Conservation (phyloP, 2,888 invertebrate species). For the Rhogogaster chlorosoma region DNA sequence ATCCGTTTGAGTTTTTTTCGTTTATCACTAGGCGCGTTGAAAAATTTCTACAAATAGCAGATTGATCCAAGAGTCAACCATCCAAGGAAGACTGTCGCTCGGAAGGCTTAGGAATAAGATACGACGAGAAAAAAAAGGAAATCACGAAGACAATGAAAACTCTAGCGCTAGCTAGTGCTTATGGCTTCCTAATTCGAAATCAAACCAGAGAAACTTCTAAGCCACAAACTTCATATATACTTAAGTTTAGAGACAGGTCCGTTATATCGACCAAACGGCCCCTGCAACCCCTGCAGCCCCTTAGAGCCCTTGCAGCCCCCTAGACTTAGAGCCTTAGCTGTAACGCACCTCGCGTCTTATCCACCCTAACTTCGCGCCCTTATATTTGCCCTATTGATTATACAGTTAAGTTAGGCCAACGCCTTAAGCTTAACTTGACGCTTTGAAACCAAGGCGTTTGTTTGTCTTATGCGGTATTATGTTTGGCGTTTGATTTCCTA, state of each 20-base stretch:
- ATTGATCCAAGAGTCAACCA: background rate
- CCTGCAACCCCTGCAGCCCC: conserved; percentile 33
- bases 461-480: conserved; percentile 45
- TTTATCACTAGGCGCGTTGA: background rate
- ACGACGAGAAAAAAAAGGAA: background rate
- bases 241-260: conserved; percentile 55
- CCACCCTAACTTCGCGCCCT: conserved; percentile 63
- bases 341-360: conserved; percentile 53
- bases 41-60: background rate
- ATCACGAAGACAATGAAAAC: background rate
- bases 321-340: conserved; percentile 47
- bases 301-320: conserved; percentile 25
- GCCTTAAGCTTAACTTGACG: conserved; percentile 52
- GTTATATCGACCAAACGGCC: conserved; percentile 60
- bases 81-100: background rate
- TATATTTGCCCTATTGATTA: conserved; percentile 69
- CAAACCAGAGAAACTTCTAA: conserved; percentile 51
- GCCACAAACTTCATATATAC: conserved; percentile 49
- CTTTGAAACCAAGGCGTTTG: conserved; percentile 46
- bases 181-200: conserved; percentile 14
- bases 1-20: background rate
- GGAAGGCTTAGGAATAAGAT: background rate
- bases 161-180: background rate
- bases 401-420: conserved; percentile 65
- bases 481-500: conserved; percentile 43